Conservation (phyloP, 1,140 invertebrate genomes). For the Camponotus vicinus region DNA sequence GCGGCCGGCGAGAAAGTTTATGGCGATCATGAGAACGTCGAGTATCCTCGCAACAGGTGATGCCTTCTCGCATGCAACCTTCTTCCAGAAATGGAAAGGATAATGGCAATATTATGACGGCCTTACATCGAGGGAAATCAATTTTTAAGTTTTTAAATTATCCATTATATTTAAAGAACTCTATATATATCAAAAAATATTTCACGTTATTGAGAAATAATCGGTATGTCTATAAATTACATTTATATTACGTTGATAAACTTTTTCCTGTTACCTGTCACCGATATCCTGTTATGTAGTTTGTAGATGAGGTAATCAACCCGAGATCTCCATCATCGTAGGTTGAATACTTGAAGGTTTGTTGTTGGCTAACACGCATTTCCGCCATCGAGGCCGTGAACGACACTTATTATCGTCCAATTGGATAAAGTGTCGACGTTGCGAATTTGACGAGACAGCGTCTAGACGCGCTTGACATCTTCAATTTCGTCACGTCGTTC, state of each 20-base stretch:
- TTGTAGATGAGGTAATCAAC: slow-evolving; percentile 29
- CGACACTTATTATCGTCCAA: slow-evolving; percentile 77
- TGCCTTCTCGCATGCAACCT: background rate
- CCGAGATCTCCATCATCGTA: background rate
- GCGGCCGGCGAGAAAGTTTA: slow-evolving; percentile 12
- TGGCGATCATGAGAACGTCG: background rate
- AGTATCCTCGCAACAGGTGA: slow-evolving; percentile 46
- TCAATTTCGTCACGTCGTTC: slow-evolving; percentile 73
- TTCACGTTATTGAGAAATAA: background rate
- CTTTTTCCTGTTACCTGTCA: slow-evolving; percentile 2
- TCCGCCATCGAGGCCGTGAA: slow-evolving; percentile 73
- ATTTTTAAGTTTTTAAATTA: background rate
- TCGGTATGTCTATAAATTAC: background rate
- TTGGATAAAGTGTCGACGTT: slow-evolving; percentile 78
- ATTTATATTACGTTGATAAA: background rate
- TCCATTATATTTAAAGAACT: background rate
- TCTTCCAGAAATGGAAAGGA: background rate
- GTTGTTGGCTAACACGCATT: slow-evolving; percentile 78
- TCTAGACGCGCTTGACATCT: slow-evolving; percentile 80
- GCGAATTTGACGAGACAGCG: slow-evolving; percentile 80
- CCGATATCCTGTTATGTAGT: background rate
- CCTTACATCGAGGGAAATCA: background rate
- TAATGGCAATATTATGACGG: background rate
- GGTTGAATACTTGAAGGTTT: slow-evolving; percentile 60
- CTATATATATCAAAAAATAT: background rate